phyloP scores from a whole-genome alignment of 2,888 invertebrate genomes.

The Tinea trinotella region DNA sequence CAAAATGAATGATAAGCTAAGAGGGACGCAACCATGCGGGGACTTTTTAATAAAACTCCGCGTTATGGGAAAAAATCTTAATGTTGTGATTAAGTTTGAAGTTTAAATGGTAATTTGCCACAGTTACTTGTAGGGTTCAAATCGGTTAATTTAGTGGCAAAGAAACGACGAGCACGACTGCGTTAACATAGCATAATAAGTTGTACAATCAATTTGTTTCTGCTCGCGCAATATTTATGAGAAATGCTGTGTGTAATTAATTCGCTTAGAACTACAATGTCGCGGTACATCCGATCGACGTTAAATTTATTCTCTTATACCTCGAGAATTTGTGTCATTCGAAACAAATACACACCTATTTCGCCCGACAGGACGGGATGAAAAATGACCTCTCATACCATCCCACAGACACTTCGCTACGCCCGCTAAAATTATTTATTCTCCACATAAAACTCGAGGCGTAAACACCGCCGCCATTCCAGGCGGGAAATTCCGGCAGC shows the following conservation, averaged over 20 bases:
- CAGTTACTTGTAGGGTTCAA: conserved; percentile 7
- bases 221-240: neutral
- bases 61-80: conserved; percentile 10
- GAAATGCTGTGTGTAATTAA: neutral
- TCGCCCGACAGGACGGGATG: conserved; percentile 29
- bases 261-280: conserved; percentile 7
- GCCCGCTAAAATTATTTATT: conserved; percentile 35
- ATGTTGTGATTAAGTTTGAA: conserved; percentile 8
- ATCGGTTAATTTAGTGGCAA: conserved; percentile 10
- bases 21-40: neutral
- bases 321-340: conserved; percentile 30
- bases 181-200: neutral
- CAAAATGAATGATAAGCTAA: too few species aligned
- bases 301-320: neutral
- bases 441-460: conserved; percentile 19
- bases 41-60: neutral
- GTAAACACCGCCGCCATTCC: conserved; percentile 21
- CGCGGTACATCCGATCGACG: neutral
- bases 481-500: conserved; percentile 22
- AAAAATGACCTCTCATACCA: conserved; percentile 37
- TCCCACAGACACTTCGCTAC: conserved; percentile 28
- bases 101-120: conserved; percentile 11
- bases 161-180: neutral
- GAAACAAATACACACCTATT: conserved; percentile 40
- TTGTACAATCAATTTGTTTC: neutral